Evolutionary conservation across 2,797 vertebrate species (phyloP).

Genomic region (Diceros bicornis): DNA sequence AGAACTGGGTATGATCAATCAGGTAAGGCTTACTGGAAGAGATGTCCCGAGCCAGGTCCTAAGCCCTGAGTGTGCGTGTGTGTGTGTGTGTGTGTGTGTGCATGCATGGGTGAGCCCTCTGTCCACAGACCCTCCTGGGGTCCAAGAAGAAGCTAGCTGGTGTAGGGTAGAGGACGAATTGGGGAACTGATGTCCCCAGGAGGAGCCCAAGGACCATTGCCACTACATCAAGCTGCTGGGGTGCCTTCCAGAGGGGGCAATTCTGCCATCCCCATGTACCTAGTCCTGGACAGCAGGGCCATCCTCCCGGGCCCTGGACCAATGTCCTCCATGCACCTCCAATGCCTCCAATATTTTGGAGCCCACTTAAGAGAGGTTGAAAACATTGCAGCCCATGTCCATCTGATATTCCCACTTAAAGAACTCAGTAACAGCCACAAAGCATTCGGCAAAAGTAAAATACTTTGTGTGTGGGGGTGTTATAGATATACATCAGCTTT

Average conservation of each 20-base stretch:
- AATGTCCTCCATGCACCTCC: background rate
- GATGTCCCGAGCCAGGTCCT: background rate
- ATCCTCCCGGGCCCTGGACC: background rate
- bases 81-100: background rate
- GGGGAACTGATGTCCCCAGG: background rate
- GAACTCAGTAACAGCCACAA: background rate
- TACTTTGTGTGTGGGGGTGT: too few species aligned
- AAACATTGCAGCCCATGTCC: background rate
- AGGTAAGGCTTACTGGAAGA: background rate
- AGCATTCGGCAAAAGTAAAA: background rate
- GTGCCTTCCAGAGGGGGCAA: background rate
- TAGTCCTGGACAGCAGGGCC: background rate
- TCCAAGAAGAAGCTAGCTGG: background rate
- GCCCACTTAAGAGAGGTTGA: background rate
- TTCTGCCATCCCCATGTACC: background rate
- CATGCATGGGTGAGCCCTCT: background rate
- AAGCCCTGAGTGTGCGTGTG: rapidly evolving
- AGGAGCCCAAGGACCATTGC: background rate
- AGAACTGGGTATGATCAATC: background rate
- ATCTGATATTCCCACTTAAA: background rate
- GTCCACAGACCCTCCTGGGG: background rate
- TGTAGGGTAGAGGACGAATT: background rate
- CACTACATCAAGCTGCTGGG: background rate
- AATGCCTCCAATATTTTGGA: background rate
- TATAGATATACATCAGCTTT: background rate